phyloP scores from a whole-genome alignment of 2,888 invertebrate species.

The Pollenia labialis region DNA sequence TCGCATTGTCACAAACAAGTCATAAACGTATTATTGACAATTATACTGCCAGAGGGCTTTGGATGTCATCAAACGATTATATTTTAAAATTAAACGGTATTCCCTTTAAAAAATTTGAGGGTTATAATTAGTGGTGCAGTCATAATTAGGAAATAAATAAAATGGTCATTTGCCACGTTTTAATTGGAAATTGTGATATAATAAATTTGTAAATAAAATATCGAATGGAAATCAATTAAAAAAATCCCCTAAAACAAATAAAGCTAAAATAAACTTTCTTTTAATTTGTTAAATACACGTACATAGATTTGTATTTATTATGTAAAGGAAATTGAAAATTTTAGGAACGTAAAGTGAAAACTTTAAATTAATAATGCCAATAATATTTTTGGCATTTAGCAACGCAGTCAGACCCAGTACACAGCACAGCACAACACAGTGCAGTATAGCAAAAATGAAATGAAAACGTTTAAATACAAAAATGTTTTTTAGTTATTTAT shows the following conservation, averaged over 20 bases:
- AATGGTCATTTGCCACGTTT: neutral
- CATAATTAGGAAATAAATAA: neutral
- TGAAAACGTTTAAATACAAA: constrained; percentile 53
- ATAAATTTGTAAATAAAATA: neutral
- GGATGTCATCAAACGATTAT: neutral
- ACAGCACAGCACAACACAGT: neutral
- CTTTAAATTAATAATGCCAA: constrained; percentile 69
- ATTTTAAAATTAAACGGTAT: too few species aligned
- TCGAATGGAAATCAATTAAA: neutral
- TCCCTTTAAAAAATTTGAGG: neutral
- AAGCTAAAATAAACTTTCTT: constrained; percentile 51
- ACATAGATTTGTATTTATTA: constrained; percentile 18
- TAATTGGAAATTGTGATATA: constrained; percentile 7
- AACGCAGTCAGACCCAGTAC: neutral
- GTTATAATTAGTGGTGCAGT: neutral
- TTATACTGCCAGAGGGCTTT: constrained; percentile 3
- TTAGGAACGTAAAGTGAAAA: constrained; percentile 68
- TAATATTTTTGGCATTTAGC: constrained; percentile 66
- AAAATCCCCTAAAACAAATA: constrained; percentile 5
- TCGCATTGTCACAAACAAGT: constrained; percentile 5
- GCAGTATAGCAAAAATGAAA: constrained; percentile 2
- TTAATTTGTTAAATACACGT: constrained; percentile 15
- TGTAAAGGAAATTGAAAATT: constrained; percentile 67
- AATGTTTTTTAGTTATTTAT: constrained; percentile 53
- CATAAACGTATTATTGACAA: neutral